phyloP scores from a whole-genome alignment of 2,113 vertebrate species.

The Prunella himalayana region DNA sequence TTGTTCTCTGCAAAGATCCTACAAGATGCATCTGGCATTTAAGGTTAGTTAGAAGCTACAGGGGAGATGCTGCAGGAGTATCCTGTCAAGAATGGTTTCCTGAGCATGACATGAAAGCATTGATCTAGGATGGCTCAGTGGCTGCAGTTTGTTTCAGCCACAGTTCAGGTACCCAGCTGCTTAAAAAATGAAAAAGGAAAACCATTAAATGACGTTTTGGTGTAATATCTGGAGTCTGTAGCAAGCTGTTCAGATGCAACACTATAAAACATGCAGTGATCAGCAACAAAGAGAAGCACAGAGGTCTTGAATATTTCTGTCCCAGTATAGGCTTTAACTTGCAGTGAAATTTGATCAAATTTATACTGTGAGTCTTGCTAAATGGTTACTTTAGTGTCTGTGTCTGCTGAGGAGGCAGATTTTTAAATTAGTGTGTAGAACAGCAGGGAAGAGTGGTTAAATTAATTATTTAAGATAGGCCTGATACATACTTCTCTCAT shows the following conservation, averaged over 20 bases:
- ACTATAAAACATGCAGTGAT: not conserved
- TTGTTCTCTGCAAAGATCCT: not conserved
- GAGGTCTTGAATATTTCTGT: not conserved
- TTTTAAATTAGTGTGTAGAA: not conserved
- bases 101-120: not conserved
- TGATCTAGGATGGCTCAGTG: not conserved
- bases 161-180: not conserved
- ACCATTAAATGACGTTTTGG: not conserved
- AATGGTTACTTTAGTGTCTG: not conserved
- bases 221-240: not conserved
- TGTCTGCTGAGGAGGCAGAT: not conserved
- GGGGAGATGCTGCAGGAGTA: not conserved
- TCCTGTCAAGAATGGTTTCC: not conserved
- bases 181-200: not conserved
- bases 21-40: not conserved
- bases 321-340: not conserved
- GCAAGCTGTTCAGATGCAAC: not conserved
- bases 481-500: not conserved
- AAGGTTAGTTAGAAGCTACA: not conserved
- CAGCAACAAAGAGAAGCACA: not conserved
- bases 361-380: not conserved
- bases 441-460: not conserved
- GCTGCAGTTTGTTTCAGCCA: not conserved
- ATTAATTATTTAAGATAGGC: slow-evolving; percentile 23
- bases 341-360: not conserved